A percentile compares a stretch with the other conserved stretches of the same genome.
Conservation (phyloP, 1,140 invertebrate species). For the Drosophila gunungcola region DNA sequence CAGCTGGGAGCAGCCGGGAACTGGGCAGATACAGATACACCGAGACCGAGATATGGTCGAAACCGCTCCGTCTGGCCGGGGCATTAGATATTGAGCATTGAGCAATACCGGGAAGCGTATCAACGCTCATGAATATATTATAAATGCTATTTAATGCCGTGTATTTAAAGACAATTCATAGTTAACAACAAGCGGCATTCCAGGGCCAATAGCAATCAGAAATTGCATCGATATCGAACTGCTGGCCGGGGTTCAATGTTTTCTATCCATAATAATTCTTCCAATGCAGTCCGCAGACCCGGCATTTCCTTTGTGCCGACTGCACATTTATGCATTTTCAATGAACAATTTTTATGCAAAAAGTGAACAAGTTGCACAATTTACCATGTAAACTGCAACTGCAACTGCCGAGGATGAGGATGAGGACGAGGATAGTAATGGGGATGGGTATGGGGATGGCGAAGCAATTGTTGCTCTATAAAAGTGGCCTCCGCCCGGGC, state of each 20-base stretch:
- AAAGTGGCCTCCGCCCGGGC: constrained; percentile 47
- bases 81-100: constrained; percentile 76
- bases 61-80: not conserved
- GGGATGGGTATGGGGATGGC: constrained; percentile 23
- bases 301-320: constrained; percentile 78
- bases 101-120: constrained; percentile 77
- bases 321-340: constrained; percentile 84
- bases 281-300: constrained; percentile 42
- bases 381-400: constrained; percentile 78
- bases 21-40: constrained; percentile 24
- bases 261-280: constrained; percentile 81
- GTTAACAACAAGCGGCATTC: constrained; percentile 40
- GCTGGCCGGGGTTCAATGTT: constrained; percentile 68
- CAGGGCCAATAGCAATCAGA: constrained; percentile 64
- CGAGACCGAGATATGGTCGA: constrained; percentile 45
- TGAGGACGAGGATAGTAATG: not conserved
- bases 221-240: constrained; percentile 79
- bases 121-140: constrained; percentile 79
- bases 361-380: constrained; percentile 83
- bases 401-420: constrained; percentile 33
- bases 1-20: constrained; percentile 19
- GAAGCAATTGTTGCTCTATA: constrained; percentile 79
- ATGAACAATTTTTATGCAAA: constrained; percentile 84
- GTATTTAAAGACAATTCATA: constrained; percentile 82
- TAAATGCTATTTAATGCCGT: constrained; percentile 82